phyloP scores from a whole-genome alignment of 2,113 vertebrate genomes.

The Larimichthys polyactis region DNA sequence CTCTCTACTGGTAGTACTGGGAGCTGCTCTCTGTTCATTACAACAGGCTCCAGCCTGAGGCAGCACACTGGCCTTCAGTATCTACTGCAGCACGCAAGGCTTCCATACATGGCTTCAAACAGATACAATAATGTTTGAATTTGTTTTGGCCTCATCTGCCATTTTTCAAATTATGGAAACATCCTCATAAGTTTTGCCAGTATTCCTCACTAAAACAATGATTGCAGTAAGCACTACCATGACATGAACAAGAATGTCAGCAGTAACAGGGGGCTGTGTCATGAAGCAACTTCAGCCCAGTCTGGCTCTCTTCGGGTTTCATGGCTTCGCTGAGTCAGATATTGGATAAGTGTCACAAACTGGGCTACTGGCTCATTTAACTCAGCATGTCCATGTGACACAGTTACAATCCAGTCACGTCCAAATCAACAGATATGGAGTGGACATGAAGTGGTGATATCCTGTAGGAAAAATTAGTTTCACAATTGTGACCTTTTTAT shows the following conservation, averaged over 20 bases:
- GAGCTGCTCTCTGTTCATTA: constrained; percentile 33
- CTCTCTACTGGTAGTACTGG: constrained; percentile 24
- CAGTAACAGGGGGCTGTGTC: too few relatives aligned
- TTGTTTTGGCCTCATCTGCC: not conserved
- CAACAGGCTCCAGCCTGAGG: not conserved
- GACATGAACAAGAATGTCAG: too few relatives aligned
- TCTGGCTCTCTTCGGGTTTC: too few relatives aligned
- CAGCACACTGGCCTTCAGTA: not conserved
- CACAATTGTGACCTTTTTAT: too few relatives aligned
- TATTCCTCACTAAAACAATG: not conserved
- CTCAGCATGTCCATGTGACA: too few relatives aligned
- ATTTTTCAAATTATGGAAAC: not conserved
- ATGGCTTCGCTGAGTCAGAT: not conserved
- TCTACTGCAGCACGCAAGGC: not conserved
- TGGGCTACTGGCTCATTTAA: too few relatives aligned
- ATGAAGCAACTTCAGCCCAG: too few relatives aligned
- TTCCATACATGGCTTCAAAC: not conserved
- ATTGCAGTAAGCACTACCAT: not conserved
- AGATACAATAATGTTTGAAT: not conserved
- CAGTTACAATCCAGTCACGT: too few relatives aligned
- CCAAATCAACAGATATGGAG: too few relatives aligned
- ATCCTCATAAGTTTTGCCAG: not conserved
- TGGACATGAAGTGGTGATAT: too few relatives aligned
- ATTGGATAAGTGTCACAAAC: too few relatives aligned
- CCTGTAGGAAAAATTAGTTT: too few relatives aligned